phyloP scores from a whole-genome alignment of 2,888 invertebrate genomes.

The Tenthredo distinguenda region DNA sequence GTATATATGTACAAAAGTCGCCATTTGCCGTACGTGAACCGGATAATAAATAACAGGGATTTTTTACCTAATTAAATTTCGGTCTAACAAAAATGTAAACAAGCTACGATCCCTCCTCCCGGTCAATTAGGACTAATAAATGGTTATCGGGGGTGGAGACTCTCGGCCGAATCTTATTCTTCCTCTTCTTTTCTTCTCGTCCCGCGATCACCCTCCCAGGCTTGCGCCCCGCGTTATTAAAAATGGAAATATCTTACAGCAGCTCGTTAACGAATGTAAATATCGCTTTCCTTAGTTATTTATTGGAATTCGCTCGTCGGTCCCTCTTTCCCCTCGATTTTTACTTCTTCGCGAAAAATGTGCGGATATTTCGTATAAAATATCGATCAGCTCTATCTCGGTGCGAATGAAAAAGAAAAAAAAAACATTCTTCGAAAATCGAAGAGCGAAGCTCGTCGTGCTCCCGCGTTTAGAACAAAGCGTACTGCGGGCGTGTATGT shows the following conservation, averaged over 20 bases:
- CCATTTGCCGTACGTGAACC: conserved; percentile 31
- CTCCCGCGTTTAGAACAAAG: neutral
- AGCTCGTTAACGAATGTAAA: conserved; percentile 77
- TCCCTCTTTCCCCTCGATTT: neutral
- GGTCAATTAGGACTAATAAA: conserved; percentile 77
- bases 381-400: too few relatives aligned
- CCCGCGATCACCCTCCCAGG: conserved; percentile 59
- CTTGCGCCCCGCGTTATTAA: conserved; percentile 76
- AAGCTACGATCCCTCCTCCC: conserved; percentile 69
- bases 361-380: too few relatives aligned
- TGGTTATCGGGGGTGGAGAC: conserved; percentile 59
- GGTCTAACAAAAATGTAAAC: conserved; percentile 61
- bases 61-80: conserved; percentile 64
- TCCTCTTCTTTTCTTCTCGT: neutral
- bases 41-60: conserved; percentile 58
- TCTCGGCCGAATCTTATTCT: conserved; percentile 10
- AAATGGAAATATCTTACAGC: conserved; percentile 76
- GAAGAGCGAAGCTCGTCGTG: too few relatives aligned
- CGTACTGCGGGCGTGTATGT: neutral
- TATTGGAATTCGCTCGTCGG: conserved; percentile 60
- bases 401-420: too few relatives aligned
- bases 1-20: neutral
- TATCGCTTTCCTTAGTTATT: conserved; percentile 75
- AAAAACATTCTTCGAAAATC: too few relatives aligned
- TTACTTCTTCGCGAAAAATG: neutral